phyloP scores from a whole-genome alignment of 2,888 invertebrate genomes.

The Hermaeophaga mercurialis region DNA sequence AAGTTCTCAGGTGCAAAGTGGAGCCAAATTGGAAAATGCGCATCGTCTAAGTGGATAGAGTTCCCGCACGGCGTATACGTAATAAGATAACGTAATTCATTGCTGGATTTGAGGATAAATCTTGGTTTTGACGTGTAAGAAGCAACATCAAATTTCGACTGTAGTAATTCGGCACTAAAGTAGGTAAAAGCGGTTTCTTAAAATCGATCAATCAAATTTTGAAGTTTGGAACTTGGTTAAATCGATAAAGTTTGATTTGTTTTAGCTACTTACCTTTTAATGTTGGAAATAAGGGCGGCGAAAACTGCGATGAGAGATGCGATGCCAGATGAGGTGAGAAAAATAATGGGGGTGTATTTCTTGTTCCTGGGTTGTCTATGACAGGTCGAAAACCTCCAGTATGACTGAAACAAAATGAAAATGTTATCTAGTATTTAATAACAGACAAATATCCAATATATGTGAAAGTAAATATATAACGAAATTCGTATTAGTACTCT shows the following conservation, averaged over 20 bases:
- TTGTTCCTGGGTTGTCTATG: slow-evolving; percentile 61
- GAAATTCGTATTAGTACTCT: too few relatives aligned
- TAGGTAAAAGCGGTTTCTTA: too few relatives aligned
- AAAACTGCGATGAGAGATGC: slow-evolving; percentile 73
- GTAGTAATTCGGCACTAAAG: too few relatives aligned
- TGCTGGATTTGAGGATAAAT: slow-evolving; percentile 40
- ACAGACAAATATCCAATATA: too few relatives aligned
- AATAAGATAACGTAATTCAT: slow-evolving; percentile 41
- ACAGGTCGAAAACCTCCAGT: slow-evolving; percentile 65
- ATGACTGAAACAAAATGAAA: slow-evolving; percentile 59
- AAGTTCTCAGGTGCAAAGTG: slow-evolving; percentile 53
- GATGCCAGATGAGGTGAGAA: slow-evolving; percentile 81
- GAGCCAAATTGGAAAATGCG: slow-evolving; percentile 50
- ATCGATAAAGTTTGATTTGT: too few relatives aligned
- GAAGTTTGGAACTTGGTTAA: too few relatives aligned
- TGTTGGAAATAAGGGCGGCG: slow-evolving; percentile 80
- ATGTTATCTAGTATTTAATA: too few relatives aligned
- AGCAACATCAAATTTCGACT: not conserved
- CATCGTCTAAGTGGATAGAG: slow-evolving; percentile 47
- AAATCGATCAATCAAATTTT: too few relatives aligned
- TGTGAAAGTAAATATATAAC: too few relatives aligned
- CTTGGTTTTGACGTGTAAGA: slow-evolving; percentile 31
- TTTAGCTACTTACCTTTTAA: slow-evolving; percentile 80
- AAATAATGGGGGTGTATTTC: slow-evolving; percentile 74
- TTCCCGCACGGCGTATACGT: slow-evolving; percentile 34